Conservation (phyloP, 1,140 invertebrate genomes). For the Cyclina sinensis region DNA sequence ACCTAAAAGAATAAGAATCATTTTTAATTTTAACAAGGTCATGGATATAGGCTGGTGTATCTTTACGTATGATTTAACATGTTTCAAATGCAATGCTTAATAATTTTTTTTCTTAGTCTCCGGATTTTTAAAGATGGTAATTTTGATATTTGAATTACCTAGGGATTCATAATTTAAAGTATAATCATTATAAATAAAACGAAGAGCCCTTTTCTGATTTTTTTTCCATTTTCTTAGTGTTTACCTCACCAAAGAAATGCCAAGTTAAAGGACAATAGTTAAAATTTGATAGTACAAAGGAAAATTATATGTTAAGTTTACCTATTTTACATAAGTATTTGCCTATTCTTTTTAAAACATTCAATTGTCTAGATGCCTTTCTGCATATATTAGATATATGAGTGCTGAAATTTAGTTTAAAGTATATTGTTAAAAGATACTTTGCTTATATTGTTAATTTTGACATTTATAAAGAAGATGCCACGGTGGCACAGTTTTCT, state of each 20-base stretch:
- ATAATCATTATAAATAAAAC: conserved; percentile 33
- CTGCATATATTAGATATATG: conserved; percentile 6
- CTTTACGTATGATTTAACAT: conserved; percentile 10
- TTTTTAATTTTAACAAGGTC: neutral
- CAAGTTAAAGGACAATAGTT: conserved; percentile 55
- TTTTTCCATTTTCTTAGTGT: no score
- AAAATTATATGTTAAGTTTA: conserved; percentile 40
- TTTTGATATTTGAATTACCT: neutral
- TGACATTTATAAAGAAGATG: no score
- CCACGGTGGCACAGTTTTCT: no score
- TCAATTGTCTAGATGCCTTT: neutral
- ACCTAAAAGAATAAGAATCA: conserved; percentile 16
- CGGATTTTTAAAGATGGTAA: conserved; percentile 44
- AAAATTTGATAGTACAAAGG: conserved; percentile 57
- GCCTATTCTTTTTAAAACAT: conserved; percentile 34
- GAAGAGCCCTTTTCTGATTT: conserved; percentile 20
- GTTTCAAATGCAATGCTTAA: no score
- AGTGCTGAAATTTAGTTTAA: neutral
- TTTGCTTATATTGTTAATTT: no score
- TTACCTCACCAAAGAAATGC: conserved; percentile 41
- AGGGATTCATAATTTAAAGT: neutral
- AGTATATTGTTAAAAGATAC: conserved; percentile 7
- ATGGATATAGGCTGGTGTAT: neutral
- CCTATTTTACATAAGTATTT: conserved; percentile 47
- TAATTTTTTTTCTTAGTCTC: no score